phyloP scores from a whole-genome alignment of 1,140 invertebrate genomes.

The Gonatopus flavifemur region DNA sequence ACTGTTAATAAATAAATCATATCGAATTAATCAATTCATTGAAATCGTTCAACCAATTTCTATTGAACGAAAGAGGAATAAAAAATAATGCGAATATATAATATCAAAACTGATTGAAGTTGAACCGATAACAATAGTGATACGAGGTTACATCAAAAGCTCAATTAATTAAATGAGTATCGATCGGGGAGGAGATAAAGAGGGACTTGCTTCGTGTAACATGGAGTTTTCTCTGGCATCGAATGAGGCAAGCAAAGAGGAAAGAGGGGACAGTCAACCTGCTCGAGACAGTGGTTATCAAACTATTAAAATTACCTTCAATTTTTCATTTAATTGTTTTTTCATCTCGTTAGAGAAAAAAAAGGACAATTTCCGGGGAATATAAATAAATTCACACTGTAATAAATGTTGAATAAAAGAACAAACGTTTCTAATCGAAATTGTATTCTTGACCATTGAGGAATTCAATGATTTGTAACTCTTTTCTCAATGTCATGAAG shows the following conservation, averaged over 20 bases:
- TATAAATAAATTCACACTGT: too few relatives aligned
- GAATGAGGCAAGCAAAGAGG: slow-evolving; percentile 16
- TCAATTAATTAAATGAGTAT: slow-evolving; percentile 41
- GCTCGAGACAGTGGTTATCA: slow-evolving; percentile 35
- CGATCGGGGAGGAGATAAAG: slow-evolving; percentile 28
- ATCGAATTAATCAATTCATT: too few relatives aligned
- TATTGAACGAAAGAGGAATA: too few relatives aligned
- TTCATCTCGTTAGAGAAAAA: not conserved
- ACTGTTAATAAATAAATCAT: too few relatives aligned
- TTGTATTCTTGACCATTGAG: too few relatives aligned
- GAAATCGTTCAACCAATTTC: too few relatives aligned
- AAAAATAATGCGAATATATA: too few relatives aligned
- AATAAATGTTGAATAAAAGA: too few relatives aligned
- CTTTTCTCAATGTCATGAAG: too few relatives aligned
- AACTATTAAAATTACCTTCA: not conserved
- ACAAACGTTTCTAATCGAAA: too few relatives aligned
- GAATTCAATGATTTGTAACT: too few relatives aligned
- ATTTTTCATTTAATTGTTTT: not conserved
- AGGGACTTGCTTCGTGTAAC: slow-evolving; percentile 30
- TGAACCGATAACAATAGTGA: not conserved
- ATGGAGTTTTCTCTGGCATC: slow-evolving; percentile 20
- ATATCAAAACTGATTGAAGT: not conserved
- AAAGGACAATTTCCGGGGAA: too few relatives aligned
- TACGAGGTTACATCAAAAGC: slow-evolving; percentile 4
- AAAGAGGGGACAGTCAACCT: slow-evolving; percentile 35